Base-by-base conservation (phyloP, 37 sponge, comb jelly and placozoan genomes). In the Cladorhizidae sp. region DNA sequence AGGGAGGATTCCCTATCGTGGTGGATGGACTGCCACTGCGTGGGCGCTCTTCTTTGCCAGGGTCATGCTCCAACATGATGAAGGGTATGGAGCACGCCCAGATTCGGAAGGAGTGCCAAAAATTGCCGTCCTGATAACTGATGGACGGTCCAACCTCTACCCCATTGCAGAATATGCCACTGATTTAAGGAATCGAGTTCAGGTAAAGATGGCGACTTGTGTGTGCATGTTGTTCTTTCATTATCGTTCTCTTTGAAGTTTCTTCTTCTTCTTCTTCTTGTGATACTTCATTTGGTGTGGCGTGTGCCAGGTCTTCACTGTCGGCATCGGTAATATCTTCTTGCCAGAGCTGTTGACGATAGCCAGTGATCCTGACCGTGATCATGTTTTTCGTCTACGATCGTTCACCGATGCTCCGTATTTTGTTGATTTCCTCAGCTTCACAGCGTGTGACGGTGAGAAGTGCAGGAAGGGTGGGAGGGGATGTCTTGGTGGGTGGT, bases 361-460 rank as follows among this genome's bases (percentile, higher is more conserved):
- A 58, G 88, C 97, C 36, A 91, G 93, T 54, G 87, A 88, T 36
- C 97, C 97, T 22, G 89, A 82, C 62, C 8, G 1, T 0, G 43
- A 51, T 28, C 91, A 96, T 41, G 89, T 96, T 45, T 93, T 88
- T 59, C 74, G 88, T 38, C 72, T 96, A 39, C 62, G 81, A 17
- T 87, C 89, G 0, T 96, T 85, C 81, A 76, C 36, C 58, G 87
- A 88, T 74, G 89, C 86, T 45, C 70, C 62, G 25, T 58, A 49
- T 12, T 91, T 96, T 71, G 92, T 96, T 0, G 86, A 96, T 33
- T 74, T 90, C 56, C 74, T 96, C 40, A 82, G 92, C 50, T 77
- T 86, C 54, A 86, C 91, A 18, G 71, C 94, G 15, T 96, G 97
- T 78, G 89, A 93, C 35, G 50, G 97, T 96, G 57, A 95, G 91